Percentiles rank a stretch among this genome's conserved stretches.
These are phyloP conservation scores for Synaphobranchus kaupii DNA, from an alignment of 2,797 vertebrate species.

Conservation along the genomic window DNA sequence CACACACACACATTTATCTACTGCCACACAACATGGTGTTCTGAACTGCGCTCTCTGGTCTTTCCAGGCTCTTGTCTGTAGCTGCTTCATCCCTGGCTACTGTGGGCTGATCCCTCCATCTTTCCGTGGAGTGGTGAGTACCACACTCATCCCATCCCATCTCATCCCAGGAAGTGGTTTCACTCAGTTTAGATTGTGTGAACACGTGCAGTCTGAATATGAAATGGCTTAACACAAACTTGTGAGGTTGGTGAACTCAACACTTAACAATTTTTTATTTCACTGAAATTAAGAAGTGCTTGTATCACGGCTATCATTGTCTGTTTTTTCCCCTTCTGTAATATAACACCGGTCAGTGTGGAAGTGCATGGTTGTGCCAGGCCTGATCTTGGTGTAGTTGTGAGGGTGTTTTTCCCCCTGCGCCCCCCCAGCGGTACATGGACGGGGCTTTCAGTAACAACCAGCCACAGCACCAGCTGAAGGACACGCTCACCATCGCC, in stretches of 20 bases:
- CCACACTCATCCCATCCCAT: neutral
- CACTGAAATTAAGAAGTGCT: neutral
- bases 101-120: conserved; percentile 85
- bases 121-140: conserved; percentile 86
- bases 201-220: too few relatives aligned
- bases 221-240: too few relatives aligned
- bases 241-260: too few relatives aligned
- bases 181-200: too few relatives aligned
- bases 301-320: neutral
- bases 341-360: neutral
- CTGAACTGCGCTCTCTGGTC: conserved; percentile 19
- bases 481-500: conserved; percentile 84
- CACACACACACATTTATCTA: too few relatives aligned
- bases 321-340: neutral
- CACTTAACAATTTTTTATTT: neutral
- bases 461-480: conserved; percentile 73
- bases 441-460: conserved; percentile 87
- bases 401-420: neutral
- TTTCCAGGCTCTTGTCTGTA: conserved; percentile 83
- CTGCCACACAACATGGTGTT: too few relatives aligned
- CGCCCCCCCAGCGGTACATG: conserved; percentile 75
- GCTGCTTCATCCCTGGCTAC: conserved; percentile 84
- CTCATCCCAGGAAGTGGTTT: too few relatives aligned
- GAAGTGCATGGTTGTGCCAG: neutral
- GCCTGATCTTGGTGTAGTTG: neutral